Evolutionary conservation across 2,797 vertebrate species (phyloP).

Genomic region (Propithecus deckenii): DNA sequence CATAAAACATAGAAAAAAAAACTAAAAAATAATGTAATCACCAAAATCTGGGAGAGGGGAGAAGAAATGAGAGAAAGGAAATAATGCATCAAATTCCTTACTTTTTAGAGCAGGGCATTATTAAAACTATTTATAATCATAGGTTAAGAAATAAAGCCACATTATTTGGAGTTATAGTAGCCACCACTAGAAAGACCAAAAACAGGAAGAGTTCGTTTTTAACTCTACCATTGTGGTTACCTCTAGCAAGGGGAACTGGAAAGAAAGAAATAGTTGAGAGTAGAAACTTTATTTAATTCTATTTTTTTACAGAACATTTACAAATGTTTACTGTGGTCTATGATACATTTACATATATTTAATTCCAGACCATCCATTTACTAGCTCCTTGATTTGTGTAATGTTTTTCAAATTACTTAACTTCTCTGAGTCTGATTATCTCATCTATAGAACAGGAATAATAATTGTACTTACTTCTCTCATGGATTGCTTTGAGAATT

Average conservation of each 20-base stretch:
- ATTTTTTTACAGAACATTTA: neutral
- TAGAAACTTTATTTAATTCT: neutral
- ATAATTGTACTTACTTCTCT: neutral
- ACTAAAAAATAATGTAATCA: neutral
- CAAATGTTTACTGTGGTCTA: neutral
- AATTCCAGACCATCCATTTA: neutral
- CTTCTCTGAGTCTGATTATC: neutral
- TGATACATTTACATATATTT: neutral
- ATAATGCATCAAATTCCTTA: neutral
- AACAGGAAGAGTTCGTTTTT: neutral
- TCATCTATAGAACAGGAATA: neutral
- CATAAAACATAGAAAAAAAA: neutral
- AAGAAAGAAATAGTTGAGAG: neutral
- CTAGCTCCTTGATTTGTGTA: neutral
- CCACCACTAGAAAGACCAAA: neutral
- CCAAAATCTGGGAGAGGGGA: neutral
- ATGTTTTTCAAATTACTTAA: neutral
- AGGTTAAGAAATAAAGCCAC: neutral
- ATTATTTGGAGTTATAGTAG: neutral
- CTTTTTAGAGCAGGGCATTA: neutral
- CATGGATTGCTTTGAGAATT: neutral
- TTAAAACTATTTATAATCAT: neutral
- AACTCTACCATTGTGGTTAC: neutral
- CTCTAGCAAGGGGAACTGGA: neutral
- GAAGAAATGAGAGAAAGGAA: neutral